Evolutionary conservation across 2,888 invertebrate genomes (phyloP).

Genomic region (Leptura quadrifasciata): DNA sequence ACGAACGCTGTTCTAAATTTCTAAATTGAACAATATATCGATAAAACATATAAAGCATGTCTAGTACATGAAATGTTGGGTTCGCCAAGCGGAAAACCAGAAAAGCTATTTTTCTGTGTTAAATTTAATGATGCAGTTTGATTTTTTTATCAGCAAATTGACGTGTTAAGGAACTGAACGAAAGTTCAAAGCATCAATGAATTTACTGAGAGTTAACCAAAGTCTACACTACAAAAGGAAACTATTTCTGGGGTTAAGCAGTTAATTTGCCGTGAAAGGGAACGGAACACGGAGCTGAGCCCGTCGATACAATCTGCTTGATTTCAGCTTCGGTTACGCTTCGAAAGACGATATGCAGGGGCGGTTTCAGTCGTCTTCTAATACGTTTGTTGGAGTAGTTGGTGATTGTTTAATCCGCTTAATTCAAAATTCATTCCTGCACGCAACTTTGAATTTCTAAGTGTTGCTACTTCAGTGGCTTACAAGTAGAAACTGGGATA

Average conservation of each 20-base stretch:
- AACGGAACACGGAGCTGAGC: slow-evolving; percentile 54
- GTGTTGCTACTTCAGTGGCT: too few relatives aligned
- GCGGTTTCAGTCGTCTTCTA: not conserved
- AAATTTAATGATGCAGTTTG: slow-evolving; percentile 35
- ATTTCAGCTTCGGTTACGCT: slow-evolving; percentile 32
- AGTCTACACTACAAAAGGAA: slow-evolving; percentile 61
- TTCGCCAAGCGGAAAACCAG: slow-evolving; percentile 24
- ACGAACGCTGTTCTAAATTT: slow-evolving; percentile 33
- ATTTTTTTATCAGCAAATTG: slow-evolving; percentile 40
- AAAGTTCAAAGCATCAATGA: slow-evolving; percentile 60
- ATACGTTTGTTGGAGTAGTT: not conserved
- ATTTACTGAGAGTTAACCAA: slow-evolving; percentile 60
- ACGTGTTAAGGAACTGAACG: slow-evolving; percentile 42
- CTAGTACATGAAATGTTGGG: slow-evolving; percentile 19
- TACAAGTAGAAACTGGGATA: too few relatives aligned
- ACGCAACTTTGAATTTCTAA: too few relatives aligned
- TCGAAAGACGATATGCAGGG: slow-evolving; percentile 2
- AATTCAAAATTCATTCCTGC: too few relatives aligned
- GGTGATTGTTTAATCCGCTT: not conserved
- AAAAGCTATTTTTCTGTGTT: slow-evolving; percentile 31
- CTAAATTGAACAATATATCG: slow-evolving; percentile 39
- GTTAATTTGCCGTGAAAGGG: slow-evolving; percentile 66
- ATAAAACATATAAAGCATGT: slow-evolving; percentile 2
- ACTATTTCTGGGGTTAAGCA: slow-evolving; percentile 60
- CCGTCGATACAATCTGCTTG: slow-evolving; percentile 54